These are phyloP conservation scores for Drosophila kepulauana DNA, from an alignment of 1,140 invertebrate genomes.

Conservation along the genomic window DNA sequence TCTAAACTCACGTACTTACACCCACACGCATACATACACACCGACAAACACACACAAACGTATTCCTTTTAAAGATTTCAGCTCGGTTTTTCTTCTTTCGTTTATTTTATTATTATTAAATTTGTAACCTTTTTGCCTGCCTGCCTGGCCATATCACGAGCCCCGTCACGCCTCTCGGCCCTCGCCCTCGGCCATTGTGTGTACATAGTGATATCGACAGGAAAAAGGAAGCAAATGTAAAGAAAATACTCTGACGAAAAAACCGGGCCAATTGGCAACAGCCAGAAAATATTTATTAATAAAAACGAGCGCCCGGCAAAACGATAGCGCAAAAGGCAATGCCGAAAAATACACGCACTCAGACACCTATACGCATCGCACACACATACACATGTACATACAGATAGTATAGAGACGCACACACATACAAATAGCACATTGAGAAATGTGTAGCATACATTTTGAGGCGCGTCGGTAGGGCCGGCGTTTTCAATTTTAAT, in stretches of 20 bases:
- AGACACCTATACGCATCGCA: constrained; percentile 23
- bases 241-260: constrained; percentile 49
- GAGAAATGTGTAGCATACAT: constrained; percentile 74
- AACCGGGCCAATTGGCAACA: constrained; percentile 79
- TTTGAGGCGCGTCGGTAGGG: constrained; percentile 59
- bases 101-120: constrained; percentile 52
- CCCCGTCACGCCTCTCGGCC: constrained; percentile 3
- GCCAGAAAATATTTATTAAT: constrained; percentile 79
- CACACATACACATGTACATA: constrained; percentile 27
- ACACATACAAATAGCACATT: constrained; percentile 30
- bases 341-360: constrained; percentile 37
- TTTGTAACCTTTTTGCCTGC: constrained; percentile 32
- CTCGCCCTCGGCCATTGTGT: not conserved
- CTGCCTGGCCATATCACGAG: not conserved
- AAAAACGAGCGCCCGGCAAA: constrained; percentile 79
- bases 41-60: not conserved
- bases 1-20: constrained; percentile 23
- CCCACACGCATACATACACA: constrained; percentile 7
- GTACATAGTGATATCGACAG: constrained; percentile 42
- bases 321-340: constrained; percentile 26
- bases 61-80: constrained; percentile 38
- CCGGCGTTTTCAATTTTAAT: constrained; percentile 84
- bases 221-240: constrained; percentile 59
- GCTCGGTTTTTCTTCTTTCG: constrained; percentile 11
- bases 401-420: not conserved